Evolutionary conservation across 2,888 invertebrate species (phyloP), one percentile per base, ranked within the genome.

Genomic region (Auanema freiburgensis): DNA sequence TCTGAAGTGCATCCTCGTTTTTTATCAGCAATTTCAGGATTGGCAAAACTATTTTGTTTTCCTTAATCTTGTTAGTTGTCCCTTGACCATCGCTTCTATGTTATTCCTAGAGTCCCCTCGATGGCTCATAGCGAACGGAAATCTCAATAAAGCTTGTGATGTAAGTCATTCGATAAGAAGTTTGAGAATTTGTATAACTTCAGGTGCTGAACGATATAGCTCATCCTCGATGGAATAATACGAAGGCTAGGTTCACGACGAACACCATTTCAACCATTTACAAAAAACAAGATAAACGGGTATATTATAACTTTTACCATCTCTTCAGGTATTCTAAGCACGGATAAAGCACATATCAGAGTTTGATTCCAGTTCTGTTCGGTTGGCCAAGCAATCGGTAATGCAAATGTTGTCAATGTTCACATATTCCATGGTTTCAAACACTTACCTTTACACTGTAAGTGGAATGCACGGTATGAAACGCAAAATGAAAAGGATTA

Each of bases 21-120:
- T 1, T 12, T 14, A 24, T 10, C 50, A 11, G 24, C 21, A 8
- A 1, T 23, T 60, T 16, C 21, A 71, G 59, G 77, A 76, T 41
- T 80, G 80, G 80, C 80, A 79, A 61, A 66, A 69, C 44, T 80
- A 72, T 58, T 80, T 80, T 59, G 72, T 80, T n/a, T 80, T 80
- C 66, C 63, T 80, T 44, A 80, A 80, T 60, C 68, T 79, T 41
- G 74, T 80, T 50, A 71, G 72, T 3, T 71, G 72, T 2, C 79
- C 79, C 18, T 63, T 79, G 23, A 67, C 76, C 51, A 78, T 80
- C 58, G 78, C 72, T 12, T 80, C 79, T 65, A 79, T 80, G 79
- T 58, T 80, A 23, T 77, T 78, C 64, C 61, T 76, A 25, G 80
- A 80, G 58, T 70, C 70, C 12, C 80, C 80, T 0, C 55, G 80